Evolutionary conservation across 2,113 vertebrate genomes (phyloP).

Genomic region (Phasianus colchicus): DNA sequence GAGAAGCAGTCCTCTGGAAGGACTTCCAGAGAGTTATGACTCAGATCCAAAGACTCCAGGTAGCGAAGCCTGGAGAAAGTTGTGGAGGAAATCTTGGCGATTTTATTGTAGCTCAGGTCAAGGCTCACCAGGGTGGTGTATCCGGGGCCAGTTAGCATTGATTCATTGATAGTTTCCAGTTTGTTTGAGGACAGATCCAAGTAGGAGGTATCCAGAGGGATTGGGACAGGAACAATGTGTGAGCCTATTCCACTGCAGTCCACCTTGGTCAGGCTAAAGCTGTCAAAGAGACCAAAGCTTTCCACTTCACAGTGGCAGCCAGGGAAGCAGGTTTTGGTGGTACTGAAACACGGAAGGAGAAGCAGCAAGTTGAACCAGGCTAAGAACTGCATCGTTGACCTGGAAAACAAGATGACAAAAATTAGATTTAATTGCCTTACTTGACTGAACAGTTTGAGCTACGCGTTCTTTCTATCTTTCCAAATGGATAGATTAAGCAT

Average conservation of each 20-base stretch:
- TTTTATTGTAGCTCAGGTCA: constrained; percentile 91
- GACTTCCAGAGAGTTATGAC: constrained; percentile 87
- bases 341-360: constrained; percentile 35
- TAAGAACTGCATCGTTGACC: constrained; percentile 73
- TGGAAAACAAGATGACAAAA: constrained; percentile 36
- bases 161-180: constrained; percentile 86
- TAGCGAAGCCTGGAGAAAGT: constrained; percentile 93
- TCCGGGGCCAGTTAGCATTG: constrained; percentile 91
- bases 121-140: constrained; percentile 95
- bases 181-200: constrained; percentile 92
- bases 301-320: constrained; percentile 94
- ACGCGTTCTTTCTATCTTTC: neutral
- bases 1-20: constrained; percentile 85
- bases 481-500: neutral
- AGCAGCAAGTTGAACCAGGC: constrained; percentile 61
- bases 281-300: constrained; percentile 95
- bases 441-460: neutral
- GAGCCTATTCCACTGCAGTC: constrained; percentile 90
- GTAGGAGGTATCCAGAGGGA: constrained; percentile 93
- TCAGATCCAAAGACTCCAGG: constrained; percentile 93
- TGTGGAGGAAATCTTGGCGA: constrained; percentile 81
- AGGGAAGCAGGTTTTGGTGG: constrained; percentile 86
- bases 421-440: neutral
- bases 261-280: constrained; percentile 95
- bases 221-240: constrained; percentile 84